These are phyloP conservation scores for Poecilia latipinna DNA, from an alignment of 2,113 vertebrate species.

Conservation along the genomic window DNA sequence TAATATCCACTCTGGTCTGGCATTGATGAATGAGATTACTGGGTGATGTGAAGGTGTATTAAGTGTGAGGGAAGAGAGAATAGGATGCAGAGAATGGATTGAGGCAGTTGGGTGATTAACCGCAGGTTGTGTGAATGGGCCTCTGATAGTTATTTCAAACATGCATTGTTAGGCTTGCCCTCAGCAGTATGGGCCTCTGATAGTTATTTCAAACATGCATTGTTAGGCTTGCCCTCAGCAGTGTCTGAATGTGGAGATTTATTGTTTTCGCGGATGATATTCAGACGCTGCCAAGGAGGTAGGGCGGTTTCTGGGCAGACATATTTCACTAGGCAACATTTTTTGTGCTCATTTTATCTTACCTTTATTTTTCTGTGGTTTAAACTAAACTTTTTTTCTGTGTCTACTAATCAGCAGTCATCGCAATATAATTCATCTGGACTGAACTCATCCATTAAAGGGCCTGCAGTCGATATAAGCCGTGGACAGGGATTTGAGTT, in stretches of 20 bases:
- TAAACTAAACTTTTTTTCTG: slow-evolving; percentile 38
- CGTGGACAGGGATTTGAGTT: too few species aligned
- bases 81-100: slow-evolving; percentile 54
- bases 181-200: slow-evolving; percentile 44
- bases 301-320: slow-evolving; percentile 39
- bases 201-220: slow-evolving; percentile 59
- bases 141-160: slow-evolving; percentile 60
- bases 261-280: slow-evolving; percentile 55
- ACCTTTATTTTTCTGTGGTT: slow-evolving; percentile 12
- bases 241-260: slow-evolving; percentile 44
- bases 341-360: not conserved
- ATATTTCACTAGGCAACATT: slow-evolving; percentile 34
- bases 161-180: slow-evolving; percentile 51
- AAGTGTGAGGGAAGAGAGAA: slow-evolving; percentile 53
- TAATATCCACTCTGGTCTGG: slow-evolving; percentile 64
- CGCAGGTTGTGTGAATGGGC: slow-evolving; percentile 60
- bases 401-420: slow-evolving; percentile 22
- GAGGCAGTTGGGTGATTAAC: slow-evolving; percentile 67
- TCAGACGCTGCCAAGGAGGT: slow-evolving; percentile 27
- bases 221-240: slow-evolving; percentile 38
- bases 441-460: slow-evolving; percentile 25
- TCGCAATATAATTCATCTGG: slow-evolving; percentile 42
- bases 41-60: slow-evolving; percentile 65
- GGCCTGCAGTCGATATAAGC: not conserved
- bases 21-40: slow-evolving; percentile 75